A percentile compares a stretch with the other conserved stretches of the same genome.
phyloP scores from a whole-genome alignment of 2,113 vertebrate species.

The Vanacampus margaritifer region DNA sequence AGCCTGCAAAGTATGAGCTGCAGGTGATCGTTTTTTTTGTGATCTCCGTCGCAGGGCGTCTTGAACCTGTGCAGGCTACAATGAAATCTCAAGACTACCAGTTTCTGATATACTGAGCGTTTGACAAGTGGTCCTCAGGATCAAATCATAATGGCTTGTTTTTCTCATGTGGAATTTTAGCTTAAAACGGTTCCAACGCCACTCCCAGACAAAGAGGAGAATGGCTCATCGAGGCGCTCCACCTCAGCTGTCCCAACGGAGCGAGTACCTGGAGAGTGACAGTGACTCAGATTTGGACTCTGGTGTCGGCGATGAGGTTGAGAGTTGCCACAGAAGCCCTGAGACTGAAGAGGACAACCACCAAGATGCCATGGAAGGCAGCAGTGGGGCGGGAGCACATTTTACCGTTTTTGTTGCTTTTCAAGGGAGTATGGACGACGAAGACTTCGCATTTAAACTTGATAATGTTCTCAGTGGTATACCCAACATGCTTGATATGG shows the following conservation, averaged over 20 bases:
- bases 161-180: constrained; percentile 36
- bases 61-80: no score
- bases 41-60: no score
- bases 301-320: constrained; percentile 79
- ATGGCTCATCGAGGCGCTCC: constrained; percentile 61
- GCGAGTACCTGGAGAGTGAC: constrained; percentile 70
- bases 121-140: neutral
- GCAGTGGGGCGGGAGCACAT: constrained; percentile 45
- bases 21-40: no score
- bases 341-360: constrained; percentile 33
- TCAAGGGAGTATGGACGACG: constrained; percentile 89
- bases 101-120: neutral
- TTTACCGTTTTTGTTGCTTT: constrained; percentile 91
- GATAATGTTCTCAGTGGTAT: constrained; percentile 82
- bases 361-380: constrained; percentile 26
- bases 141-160: neutral
- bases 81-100: neutral
- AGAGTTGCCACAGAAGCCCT: constrained; percentile 45
- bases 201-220: constrained; percentile 61
- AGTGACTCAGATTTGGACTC: constrained; percentile 83
- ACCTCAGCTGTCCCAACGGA: constrained; percentile 67
- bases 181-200: constrained; percentile 46
- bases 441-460: constrained; percentile 87
- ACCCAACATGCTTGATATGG: constrained; percentile 84
- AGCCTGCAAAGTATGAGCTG: no score